A percentile compares a stretch with the other conserved stretches of the same genome.
Conservation (phyloP, 2,888 invertebrate genomes). For the Dicranocentrus wangi region DNA sequence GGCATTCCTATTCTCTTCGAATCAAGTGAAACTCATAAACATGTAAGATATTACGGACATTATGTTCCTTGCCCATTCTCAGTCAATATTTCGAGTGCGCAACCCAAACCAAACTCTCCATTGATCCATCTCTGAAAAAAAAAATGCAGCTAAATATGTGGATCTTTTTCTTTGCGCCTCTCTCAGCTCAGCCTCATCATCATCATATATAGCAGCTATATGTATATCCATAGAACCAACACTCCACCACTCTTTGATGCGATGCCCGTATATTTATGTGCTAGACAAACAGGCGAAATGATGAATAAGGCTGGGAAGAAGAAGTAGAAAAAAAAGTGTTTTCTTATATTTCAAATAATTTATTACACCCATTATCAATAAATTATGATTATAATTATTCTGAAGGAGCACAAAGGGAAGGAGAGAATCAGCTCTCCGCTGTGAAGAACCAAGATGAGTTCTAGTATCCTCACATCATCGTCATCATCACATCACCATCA, state of each 20-base stretch:
- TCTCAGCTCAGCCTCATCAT: too few relatives aligned
- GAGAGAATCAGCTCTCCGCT: slow-evolving; percentile 35
- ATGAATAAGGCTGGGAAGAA: slow-evolving; percentile 9
- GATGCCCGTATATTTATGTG: slow-evolving; percentile 45
- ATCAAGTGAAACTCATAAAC: slow-evolving; percentile 10
- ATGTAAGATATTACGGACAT: slow-evolving; percentile 23
- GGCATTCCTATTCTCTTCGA: not conserved
- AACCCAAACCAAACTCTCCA: not conserved
- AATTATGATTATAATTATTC: slow-evolving; percentile 68
- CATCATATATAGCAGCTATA: not conserved
- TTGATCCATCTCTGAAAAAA: not conserved
- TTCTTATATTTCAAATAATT: slow-evolving; percentile 64
- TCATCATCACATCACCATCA: slow-evolving; percentile 17
- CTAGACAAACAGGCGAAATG: slow-evolving; percentile 36
- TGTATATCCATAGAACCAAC: too few relatives aligned
- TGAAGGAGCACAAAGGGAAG: slow-evolving; percentile 46
- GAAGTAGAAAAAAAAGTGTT: slow-evolving; percentile 45
- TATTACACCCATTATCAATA: slow-evolving; percentile 67
- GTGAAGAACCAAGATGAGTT: too few relatives aligned
- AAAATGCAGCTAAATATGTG: too few relatives aligned
- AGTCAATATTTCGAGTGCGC: slow-evolving; percentile 22
- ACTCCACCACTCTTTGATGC: not conserved
- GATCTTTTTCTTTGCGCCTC: too few relatives aligned
- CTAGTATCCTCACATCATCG: slow-evolving; percentile 24
- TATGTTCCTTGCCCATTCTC: slow-evolving; percentile 41